Evolutionary conservation across 2,113 vertebrate species (phyloP).

Genomic region (Platichthys flesus): DNA sequence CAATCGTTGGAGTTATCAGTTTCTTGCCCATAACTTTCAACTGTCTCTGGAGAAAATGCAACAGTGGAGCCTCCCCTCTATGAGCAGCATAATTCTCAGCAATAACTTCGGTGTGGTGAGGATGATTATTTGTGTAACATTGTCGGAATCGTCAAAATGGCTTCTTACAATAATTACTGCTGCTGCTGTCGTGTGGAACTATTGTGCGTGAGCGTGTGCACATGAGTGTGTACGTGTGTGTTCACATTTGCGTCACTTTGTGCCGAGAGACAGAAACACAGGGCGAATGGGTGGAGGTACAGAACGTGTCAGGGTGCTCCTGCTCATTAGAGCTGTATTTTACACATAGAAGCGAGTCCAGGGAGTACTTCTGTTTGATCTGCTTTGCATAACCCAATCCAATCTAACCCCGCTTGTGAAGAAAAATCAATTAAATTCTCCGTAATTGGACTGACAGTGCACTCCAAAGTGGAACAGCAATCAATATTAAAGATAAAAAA

Average conservation of each 20-base stretch:
- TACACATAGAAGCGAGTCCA: constrained; percentile 72
- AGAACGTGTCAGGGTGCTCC: constrained; percentile 51
- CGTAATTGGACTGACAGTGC: constrained; percentile 83
- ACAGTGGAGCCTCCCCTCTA: constrained; percentile 5
- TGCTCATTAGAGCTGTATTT: constrained; percentile 80
- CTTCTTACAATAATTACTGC: constrained; percentile 16
- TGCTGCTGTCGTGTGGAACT: constrained; percentile 8
- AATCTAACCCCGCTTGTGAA: constrained; percentile 76
- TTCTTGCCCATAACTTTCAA: constrained; percentile 58
- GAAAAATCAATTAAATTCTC: constrained; percentile 83
- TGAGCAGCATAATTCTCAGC: constrained; percentile 10
- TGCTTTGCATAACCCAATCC: constrained; percentile 83
- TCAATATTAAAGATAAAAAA: constrained; percentile 84
- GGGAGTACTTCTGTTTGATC: constrained; percentile 80
- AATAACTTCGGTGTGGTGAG: constrained; percentile 26
- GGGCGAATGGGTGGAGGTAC: constrained; percentile 28
- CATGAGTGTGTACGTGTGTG: neutral
- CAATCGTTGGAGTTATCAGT: constrained; percentile 69
- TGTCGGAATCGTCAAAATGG: constrained; percentile 20
- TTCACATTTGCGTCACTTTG: constrained; percentile 11
- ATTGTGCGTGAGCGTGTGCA: constrained; percentile 1
- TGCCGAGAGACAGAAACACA: constrained; percentile 22
- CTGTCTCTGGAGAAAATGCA: constrained; percentile 27
- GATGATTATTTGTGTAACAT: constrained; percentile 24
- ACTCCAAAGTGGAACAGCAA: constrained; percentile 77